phyloP scores from a whole-genome alignment of 2,797 vertebrate species.

The Australoheros facetus region DNA sequence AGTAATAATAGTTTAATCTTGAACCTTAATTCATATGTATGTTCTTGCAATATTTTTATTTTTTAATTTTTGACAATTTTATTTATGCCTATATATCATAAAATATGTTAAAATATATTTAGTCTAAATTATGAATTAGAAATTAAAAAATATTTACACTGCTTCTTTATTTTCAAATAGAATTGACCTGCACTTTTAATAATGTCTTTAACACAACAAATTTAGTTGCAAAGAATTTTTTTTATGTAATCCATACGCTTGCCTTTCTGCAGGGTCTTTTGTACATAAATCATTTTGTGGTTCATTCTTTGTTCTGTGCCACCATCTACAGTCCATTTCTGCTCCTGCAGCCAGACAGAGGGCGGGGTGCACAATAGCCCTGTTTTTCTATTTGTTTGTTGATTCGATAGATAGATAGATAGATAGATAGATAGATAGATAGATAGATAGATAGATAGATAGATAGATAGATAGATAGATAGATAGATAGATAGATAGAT shows the following conservation, averaged over 20 bases:
- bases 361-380: background rate
- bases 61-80: background rate
- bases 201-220: background rate
- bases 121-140: background rate
- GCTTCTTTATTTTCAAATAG: background rate
- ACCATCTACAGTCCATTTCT: constrained; percentile 51
- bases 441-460: too few relatives aligned
- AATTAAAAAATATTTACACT: background rate
- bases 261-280: background rate
- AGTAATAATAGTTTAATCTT: background rate
- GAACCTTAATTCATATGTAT: too few relatives aligned
- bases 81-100: background rate
- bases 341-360: background rate
- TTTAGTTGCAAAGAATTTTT: background rate
- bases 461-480: too few relatives aligned
- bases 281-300: background rate
- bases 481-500: too few relatives aligned
- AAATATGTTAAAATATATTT: background rate
- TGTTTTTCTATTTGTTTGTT: background rate
- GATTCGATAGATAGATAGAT: too few relatives aligned
- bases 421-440: too few relatives aligned
- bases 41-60: background rate
- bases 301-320: constrained; percentile 64
- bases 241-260: background rate
- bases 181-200: background rate